Percentiles rank a stretch among this genome's conserved stretches.
Conservation (phyloP, 1,140 invertebrate species). For the Planococcus citri region DNA sequence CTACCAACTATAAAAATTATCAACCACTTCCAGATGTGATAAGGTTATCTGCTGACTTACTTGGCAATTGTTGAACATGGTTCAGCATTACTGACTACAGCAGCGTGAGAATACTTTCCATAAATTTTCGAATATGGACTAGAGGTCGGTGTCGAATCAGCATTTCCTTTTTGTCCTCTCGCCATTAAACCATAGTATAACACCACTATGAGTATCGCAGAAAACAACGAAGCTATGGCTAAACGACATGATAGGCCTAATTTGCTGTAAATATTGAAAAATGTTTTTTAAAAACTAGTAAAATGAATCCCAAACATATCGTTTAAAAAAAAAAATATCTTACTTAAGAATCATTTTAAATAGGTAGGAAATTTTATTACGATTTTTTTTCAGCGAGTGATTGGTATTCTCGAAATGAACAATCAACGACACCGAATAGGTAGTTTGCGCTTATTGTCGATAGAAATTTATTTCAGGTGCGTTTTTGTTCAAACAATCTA, state of each 20-base stretch:
- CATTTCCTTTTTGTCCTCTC: neutral
- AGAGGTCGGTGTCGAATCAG: neutral
- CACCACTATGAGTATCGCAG: neutral
- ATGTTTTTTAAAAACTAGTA: too few relatives aligned
- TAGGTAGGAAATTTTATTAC: too few relatives aligned
- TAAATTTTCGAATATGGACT: neutral
- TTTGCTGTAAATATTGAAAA: neutral
- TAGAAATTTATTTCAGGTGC: neutral
- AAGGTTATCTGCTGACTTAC: too few relatives aligned
- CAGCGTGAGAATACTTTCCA: neutral
- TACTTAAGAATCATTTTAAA: neutral
- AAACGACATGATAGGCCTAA: neutral
- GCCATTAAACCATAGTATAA: neutral
- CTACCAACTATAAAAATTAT: too few relatives aligned
- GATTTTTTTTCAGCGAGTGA: too few relatives aligned
- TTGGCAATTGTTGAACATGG: conserved; percentile 7
- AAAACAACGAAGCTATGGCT: neutral
- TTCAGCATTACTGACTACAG: neutral
- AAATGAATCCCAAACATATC: too few relatives aligned
- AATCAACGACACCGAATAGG: neutral
- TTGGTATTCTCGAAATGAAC: neutral
- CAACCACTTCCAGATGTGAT: too few relatives aligned
- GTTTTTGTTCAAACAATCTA: neutral
- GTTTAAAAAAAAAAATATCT: too few relatives aligned
- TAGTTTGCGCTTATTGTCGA: neutral